Evolutionary conservation across 2,797 vertebrate genomes (phyloP).

Genomic region (Fringilla coelebs): DNA sequence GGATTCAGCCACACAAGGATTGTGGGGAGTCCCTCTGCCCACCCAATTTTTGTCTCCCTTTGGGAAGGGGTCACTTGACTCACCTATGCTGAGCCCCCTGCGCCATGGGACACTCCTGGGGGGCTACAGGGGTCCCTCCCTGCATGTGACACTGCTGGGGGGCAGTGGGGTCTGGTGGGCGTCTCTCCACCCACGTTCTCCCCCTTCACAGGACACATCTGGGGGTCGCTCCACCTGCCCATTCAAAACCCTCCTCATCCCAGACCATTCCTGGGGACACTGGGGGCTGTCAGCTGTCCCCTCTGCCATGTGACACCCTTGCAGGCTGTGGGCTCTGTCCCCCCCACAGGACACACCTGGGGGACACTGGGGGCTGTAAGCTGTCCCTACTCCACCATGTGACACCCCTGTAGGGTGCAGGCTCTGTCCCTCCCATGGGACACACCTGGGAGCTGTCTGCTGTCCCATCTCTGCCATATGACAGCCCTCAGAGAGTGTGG

Average conservation of each 20-base stretch:
- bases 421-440: too few species aligned
- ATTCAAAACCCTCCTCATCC: background rate
- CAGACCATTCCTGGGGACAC: too few species aligned
- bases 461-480: too few species aligned
- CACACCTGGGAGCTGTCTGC: too few species aligned
- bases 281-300: background rate
- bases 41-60: too few species aligned
- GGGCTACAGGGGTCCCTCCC: background rate
- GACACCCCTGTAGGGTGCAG: too few species aligned
- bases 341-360: too few species aligned
- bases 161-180: background rate
- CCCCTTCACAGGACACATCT: background rate
- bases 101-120: background rate
- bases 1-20: background rate
- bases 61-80: background rate
- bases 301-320: too few species aligned
- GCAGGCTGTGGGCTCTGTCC: too few species aligned
- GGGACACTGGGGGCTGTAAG: too few species aligned
- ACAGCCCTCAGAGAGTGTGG: too few species aligned
- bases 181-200: background rate
- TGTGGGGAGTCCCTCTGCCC: background rate
- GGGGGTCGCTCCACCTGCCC: background rate
- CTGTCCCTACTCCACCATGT: too few species aligned
- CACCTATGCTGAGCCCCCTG: background rate
- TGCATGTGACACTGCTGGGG: background rate